These are phyloP conservation scores for Procavia capensis DNA, from an alignment of 2,113 vertebrate genomes.

Conservation along the genomic window DNA sequence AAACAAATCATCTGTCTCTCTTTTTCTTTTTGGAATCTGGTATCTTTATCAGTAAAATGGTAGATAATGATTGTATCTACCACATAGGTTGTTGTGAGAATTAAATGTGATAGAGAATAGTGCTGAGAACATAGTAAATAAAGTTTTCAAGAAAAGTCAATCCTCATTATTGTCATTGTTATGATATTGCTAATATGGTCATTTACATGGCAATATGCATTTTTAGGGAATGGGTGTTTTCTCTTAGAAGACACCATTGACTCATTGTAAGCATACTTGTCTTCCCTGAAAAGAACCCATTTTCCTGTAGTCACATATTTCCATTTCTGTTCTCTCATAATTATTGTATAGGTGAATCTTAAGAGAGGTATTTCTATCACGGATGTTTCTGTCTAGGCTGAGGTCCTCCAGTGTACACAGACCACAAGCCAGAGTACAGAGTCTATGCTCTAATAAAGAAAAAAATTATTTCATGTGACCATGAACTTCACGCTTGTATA, in stretches of 20 bases:
- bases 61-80: neutral
- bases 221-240: neutral
- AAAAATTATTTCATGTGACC: neutral
- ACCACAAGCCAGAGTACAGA: neutral
- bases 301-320: neutral
- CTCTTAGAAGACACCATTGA: neutral
- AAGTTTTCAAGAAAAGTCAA: neutral
- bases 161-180: neutral
- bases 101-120: neutral
- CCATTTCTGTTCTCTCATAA: neutral
- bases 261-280: neutral
- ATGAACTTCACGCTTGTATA: neutral
- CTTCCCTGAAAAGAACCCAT: neutral
- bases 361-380: neutral
- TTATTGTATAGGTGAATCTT: neutral
- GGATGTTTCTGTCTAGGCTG: neutral
- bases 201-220: neutral
- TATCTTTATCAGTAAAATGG: neutral
- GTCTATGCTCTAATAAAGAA: neutral
- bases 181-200: neutral
- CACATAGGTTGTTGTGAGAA: neutral
- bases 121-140: neutral
- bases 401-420: neutral
- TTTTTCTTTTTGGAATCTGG: neutral
- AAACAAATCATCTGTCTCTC: neutral